Base-by-base conservation (phyloP, 2,797 vertebrate species). In the Danio jaintianensis region DNA sequence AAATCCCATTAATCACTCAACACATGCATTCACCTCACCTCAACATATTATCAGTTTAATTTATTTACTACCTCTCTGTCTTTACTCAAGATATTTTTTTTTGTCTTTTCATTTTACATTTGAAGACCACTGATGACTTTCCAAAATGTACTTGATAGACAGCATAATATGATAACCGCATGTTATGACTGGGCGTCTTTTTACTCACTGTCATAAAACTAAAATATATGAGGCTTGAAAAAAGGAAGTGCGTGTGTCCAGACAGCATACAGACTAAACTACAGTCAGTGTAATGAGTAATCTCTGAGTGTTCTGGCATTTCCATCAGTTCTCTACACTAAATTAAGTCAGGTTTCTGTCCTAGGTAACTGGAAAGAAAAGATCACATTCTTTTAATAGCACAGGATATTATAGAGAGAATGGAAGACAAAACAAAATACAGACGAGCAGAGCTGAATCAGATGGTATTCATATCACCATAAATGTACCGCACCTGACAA, bases 1-100 rank as follows among this genome's bases (percentile, higher is more conserved):
- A 80, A 73, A 73, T 66, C 58, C 6, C 40, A 78, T 78, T 78
- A 79, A 73, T 64, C 69, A 73, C 67, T 42, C 42, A 29, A 78
- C 64, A 43, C 15, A 42, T 40, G 5, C 53, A 36, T 7, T 13
- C 43, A n/a, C 64, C n/a, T 70, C 43, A 67, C 43, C 18, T 48
- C 64, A 48, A 5, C 12, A 6, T n/a, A 11, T 29, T 16, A 45
- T n/a, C 66, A 52, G 8, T 53, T 47, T 40, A 12, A 69, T 36
- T 16, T 6, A 50, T 50, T 22, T 10, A 8, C 10, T 29, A 29
- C 29, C 29, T 29, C 29, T 29, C 29, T 29, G 29, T 29, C 29
- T 29, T 29, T 29, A 29, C 29, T 59, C 12, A 36, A 59, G 15
- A 7, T 15, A 56, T 36, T 29, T 16, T 67, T 29, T 15, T n/a